Conservation (phyloP, 2,797 vertebrate genomes). For the Staurois parvus region DNA sequence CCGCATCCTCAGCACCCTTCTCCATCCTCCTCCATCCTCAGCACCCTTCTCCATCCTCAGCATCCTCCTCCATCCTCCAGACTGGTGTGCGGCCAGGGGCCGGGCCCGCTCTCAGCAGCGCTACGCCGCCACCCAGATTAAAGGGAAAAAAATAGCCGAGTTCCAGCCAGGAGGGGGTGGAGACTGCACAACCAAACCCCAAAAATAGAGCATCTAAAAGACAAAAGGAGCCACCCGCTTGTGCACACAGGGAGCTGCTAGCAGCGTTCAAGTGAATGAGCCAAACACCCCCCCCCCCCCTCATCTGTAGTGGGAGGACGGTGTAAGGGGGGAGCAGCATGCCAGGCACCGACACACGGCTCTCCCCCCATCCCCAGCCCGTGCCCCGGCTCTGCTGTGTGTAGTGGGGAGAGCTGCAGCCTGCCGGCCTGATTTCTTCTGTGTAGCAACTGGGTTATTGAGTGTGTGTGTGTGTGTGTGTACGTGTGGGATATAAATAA, state of each 20-base stretch:
- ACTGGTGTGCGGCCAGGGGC: constrained; percentile 19
- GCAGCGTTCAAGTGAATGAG: constrained; percentile 76
- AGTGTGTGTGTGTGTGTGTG: constrained; percentile 54
- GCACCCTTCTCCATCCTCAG: background rate
- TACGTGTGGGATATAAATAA: constrained; percentile 64
- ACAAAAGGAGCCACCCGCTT: constrained; percentile 56
- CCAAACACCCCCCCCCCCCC: constrained; percentile 63
- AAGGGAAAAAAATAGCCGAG: background rate
- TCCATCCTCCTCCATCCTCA: too few species aligned
- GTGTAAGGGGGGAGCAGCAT: background rate
- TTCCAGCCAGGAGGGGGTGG: constrained; percentile 31
- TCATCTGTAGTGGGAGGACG: background rate
- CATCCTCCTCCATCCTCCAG: background rate
- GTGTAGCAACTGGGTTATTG: constrained; percentile 39
- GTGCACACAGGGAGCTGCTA: constrained; percentile 31
- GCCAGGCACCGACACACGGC: constrained; percentile 1
- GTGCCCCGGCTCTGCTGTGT: constrained; percentile 19
- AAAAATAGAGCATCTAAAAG: constrained; percentile 45
- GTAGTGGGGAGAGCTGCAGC: constrained; percentile 13
- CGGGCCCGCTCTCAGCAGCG: background rate
- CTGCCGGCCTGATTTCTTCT: constrained; percentile 28
- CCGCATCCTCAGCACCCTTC: background rate
- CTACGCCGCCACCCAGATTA: constrained; percentile 4
- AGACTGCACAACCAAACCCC: constrained; percentile 45
- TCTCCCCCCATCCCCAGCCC: background rate